Evolutionary conservation across 1,140 invertebrate genomes (phyloP).

Genomic region (Triops cancriformis): DNA sequence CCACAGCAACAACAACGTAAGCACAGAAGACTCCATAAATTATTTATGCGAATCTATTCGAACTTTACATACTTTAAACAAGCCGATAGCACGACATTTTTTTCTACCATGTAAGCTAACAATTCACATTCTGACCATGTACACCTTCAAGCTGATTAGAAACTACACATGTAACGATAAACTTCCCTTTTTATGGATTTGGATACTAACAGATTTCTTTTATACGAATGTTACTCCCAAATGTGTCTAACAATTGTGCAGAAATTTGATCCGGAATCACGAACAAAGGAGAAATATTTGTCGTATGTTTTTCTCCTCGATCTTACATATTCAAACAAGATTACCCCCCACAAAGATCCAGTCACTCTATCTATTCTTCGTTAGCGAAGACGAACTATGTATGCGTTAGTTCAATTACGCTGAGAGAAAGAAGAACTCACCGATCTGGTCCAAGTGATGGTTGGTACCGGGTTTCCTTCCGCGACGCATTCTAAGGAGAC

Average conservation of each 20-base stretch:
- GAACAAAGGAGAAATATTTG: background rate
- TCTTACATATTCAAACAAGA: no score
- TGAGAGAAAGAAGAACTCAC: constrained; percentile 22
- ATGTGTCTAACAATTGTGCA: background rate
- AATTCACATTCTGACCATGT: no score
- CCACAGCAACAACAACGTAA: background rate
- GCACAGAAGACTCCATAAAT: background rate
- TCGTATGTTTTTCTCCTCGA: no score
- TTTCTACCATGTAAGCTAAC: no score
- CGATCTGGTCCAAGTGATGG: constrained; percentile 31
- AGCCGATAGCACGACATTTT: background rate
- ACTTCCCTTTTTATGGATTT: no score
- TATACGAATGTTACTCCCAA: background rate
- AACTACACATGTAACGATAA: no score
- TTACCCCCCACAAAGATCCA: no score
- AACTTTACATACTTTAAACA: background rate
- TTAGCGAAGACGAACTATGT: no score
- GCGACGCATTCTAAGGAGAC: constrained; percentile 32
- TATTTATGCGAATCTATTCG: background rate
- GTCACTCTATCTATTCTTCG: no score
- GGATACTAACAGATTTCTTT: no score
- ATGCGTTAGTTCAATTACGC: background rate
- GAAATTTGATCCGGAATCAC: no score
- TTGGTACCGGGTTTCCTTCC: constrained; percentile 33
- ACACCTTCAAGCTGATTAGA: no score